A percentile compares a stretch with the other conserved stretches of the same genome.
phyloP scores from a whole-genome alignment of 1,140 invertebrate genomes.

The Zelostemma sp. region DNA sequence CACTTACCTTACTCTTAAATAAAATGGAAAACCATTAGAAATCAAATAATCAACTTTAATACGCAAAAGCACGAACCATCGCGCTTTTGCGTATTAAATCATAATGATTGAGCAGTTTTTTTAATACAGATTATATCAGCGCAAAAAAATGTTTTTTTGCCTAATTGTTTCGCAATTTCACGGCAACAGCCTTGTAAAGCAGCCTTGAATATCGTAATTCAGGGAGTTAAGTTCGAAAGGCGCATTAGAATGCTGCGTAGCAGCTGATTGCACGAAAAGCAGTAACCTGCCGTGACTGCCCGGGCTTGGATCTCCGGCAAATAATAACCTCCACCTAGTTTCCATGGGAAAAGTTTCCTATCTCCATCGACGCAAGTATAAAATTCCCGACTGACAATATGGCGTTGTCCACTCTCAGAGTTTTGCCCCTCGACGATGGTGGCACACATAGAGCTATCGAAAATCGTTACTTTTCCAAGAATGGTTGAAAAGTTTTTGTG shows the following conservation, averaged over 20 bases:
- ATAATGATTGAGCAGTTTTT: no score
- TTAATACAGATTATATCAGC: constrained; percentile 24
- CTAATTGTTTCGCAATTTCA: constrained; percentile 28
- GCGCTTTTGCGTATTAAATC: no score
- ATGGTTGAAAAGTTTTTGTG: constrained; percentile 7
- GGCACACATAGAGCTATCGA: constrained; percentile 48
- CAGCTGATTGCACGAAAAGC: constrained; percentile 43
- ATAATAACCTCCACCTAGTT: constrained; percentile 37
- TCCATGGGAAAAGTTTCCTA: constrained; percentile 44
- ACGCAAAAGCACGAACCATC: no score
- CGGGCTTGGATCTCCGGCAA: constrained; percentile 28
- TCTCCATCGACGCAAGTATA: constrained; percentile 26
- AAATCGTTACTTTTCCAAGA: constrained; percentile 54
- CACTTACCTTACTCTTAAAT: no score
- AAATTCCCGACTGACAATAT: constrained; percentile 40
- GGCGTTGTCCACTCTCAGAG: constrained; percentile 45
- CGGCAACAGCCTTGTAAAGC: constrained; percentile 12
- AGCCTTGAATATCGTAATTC: constrained; percentile 36
- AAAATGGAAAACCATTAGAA: no score
- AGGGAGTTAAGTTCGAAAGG: constrained; percentile 36
- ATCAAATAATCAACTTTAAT: no score
- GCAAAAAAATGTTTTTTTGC: constrained; percentile 10
- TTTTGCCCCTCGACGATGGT: constrained; percentile 24
- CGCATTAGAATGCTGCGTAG: constrained; percentile 35
- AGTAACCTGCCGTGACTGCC: constrained; percentile 10